A percentile compares a stretch with the other conserved stretches of the same genome.
phyloP scores from a whole-genome alignment of 2,113 vertebrate species.

The Daboia siamensis region DNA sequence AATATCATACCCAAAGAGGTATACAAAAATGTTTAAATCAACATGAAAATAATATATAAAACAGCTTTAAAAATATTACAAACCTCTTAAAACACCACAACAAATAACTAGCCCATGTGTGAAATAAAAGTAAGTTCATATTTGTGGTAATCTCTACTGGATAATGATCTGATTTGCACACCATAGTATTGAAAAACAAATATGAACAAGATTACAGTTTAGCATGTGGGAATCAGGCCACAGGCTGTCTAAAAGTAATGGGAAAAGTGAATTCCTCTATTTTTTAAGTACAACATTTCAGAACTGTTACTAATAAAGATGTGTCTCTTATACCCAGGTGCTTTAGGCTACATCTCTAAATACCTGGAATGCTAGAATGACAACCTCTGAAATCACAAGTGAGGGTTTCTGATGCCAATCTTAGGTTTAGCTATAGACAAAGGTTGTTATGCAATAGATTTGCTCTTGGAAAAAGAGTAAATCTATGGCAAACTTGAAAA shows the following conservation, averaged over 20 bases:
- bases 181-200: not conserved
- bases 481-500: not conserved
- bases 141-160: not conserved
- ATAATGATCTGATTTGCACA: not conserved
- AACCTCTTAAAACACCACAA: not conserved
- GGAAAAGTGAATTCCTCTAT: not conserved
- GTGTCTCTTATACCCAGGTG: not conserved
- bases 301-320: not conserved
- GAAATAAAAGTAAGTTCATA: not conserved
- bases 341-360: not conserved
- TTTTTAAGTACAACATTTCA: not conserved
- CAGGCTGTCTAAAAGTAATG: not conserved
- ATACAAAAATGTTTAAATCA: not conserved
- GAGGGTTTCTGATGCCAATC: not conserved
- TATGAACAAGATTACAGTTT: not conserved
- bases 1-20: not conserved
- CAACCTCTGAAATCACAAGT: not conserved
- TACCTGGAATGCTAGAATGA: not conserved
- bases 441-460: not conserved
- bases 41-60: not conserved
- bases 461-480: not conserved
- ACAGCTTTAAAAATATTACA: not conserved
- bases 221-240: not conserved
- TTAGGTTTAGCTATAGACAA: not conserved
- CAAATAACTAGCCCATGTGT: not conserved